Evolutionary conservation across 2,113 vertebrate genomes (phyloP).

Genomic region (Erinaceus europaeus): DNA sequence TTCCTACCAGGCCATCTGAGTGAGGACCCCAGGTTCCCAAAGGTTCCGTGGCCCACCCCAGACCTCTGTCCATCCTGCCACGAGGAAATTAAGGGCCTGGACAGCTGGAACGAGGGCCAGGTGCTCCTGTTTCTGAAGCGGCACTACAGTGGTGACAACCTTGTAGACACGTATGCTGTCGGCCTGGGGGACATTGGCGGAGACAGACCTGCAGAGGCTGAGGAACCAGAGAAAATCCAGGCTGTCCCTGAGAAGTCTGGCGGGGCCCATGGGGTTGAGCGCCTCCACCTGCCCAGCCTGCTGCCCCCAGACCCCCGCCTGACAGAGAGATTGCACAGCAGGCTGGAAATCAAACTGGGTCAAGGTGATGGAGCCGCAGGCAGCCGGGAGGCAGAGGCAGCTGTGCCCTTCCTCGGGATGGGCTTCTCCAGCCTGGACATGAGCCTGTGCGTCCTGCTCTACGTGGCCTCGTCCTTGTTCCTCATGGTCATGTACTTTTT

Average conservation of each 20-base stretch:
- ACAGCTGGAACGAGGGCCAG: slow-evolving; percentile 88
- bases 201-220: neutral
- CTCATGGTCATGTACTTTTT: slow-evolving; percentile 97
- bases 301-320: neutral
- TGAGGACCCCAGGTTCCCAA: slow-evolving; percentile 93
- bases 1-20: slow-evolving; percentile 83
- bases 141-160: slow-evolving; percentile 86
- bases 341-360: neutral
- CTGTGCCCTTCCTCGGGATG: slow-evolving; percentile 82
- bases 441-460: slow-evolving; percentile 94
- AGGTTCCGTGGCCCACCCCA: slow-evolving; percentile 92
- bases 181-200: slow-evolving; percentile 4
- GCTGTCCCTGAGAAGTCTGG: neutral
- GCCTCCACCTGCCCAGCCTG: neutral
- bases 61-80: slow-evolving; percentile 91
- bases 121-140: slow-evolving; percentile 88
- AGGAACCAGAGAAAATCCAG: neutral
- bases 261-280: neutral
- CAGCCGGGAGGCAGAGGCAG: slow-evolving; percentile 65
- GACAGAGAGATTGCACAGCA: accelerated
- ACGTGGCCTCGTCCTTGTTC: slow-evolving; percentile 90
- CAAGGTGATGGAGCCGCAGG: accelerated
- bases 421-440: slow-evolving; percentile 96
- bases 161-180: slow-evolving; percentile 80
- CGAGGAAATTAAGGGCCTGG: slow-evolving; percentile 87